Percentiles rank a stretch among this genome's conserved stretches.
Conservation (phyloP, 1,140 invertebrate species). For the Brachionus rotundiformis region DNA sequence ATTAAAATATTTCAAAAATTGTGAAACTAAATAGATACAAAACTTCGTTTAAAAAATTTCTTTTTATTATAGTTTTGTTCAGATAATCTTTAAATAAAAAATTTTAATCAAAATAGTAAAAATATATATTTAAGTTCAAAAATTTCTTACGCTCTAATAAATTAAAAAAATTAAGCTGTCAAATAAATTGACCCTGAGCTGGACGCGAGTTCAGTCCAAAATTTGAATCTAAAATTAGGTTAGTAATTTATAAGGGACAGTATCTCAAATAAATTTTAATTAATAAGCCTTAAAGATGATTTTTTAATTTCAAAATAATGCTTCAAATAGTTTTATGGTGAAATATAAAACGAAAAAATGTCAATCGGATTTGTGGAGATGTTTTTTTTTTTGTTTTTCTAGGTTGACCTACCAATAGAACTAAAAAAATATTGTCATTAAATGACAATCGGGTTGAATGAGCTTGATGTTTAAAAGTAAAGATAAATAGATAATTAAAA, state of each 20-base stretch:
- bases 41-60: not conserved
- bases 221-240: slow-evolving; percentile 17
- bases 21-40: too few relatives aligned
- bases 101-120: not conserved
- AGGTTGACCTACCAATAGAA: not conserved
- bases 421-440: not conserved
- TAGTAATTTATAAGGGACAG: not conserved
- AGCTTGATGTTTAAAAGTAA: not conserved
- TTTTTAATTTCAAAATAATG: slow-evolving; percentile 31
- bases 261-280: not conserved
- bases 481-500: slow-evolving; percentile 45
- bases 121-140: not conserved
- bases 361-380: slow-evolving; percentile 29
- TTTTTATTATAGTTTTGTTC: not conserved
- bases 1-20: too few relatives aligned
- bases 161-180: slow-evolving; percentile 3
- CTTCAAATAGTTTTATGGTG: not conserved
- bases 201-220: slow-evolving; percentile 20
- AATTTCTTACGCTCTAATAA: slow-evolving; percentile 15
- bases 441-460: slow-evolving; percentile 22
- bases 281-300: slow-evolving; percentile 37
- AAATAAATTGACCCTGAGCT: slow-evolving; percentile 3
- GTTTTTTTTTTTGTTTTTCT: not conserved
- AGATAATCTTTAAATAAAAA: not conserved
- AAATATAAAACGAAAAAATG: slow-evolving; percentile 21